These are phyloP conservation scores for Micronisus gabar DNA, from an alignment of 2,113 vertebrate genomes.

Conservation along the genomic window DNA sequence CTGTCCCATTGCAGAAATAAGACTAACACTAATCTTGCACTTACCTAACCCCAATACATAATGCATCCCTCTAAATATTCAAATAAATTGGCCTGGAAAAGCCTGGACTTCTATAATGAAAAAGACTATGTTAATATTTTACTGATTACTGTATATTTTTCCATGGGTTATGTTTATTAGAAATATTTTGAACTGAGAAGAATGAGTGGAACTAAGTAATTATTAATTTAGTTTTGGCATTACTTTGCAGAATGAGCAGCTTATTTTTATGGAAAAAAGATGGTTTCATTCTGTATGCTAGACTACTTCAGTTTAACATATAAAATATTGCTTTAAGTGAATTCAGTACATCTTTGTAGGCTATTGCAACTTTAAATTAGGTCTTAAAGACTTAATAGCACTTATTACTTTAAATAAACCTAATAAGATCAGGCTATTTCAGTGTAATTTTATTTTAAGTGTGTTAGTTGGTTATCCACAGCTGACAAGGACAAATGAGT, in stretches of 20 bases:
- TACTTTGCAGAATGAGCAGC: neutral
- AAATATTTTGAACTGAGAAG: neutral
- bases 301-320: neutral
- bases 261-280: neutral
- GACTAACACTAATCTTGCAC: neutral
- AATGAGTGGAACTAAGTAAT: neutral
- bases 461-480: conserved; percentile 27
- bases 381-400: conserved; percentile 16
- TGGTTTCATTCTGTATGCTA: neutral
- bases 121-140: neutral
- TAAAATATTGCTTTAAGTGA: neutral
- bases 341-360: neutral
- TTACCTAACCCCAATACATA: neutral
- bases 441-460: conserved; percentile 55
- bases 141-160: neutral
- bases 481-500: conserved; percentile 56
- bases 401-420: conserved; percentile 54
- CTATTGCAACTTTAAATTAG: conserved; percentile 32
- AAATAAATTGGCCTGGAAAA: neutral
- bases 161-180: neutral
- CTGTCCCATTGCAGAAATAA: neutral
- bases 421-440: conserved; percentile 8
- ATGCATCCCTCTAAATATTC: neutral
- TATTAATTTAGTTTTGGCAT: neutral
- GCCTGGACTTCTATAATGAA: neutral